A percentile compares a stretch with the other conserved stretches of the same genome.
Conservation (phyloP, 2,113 vertebrate species). For the Gorsachius goisagi region DNA sequence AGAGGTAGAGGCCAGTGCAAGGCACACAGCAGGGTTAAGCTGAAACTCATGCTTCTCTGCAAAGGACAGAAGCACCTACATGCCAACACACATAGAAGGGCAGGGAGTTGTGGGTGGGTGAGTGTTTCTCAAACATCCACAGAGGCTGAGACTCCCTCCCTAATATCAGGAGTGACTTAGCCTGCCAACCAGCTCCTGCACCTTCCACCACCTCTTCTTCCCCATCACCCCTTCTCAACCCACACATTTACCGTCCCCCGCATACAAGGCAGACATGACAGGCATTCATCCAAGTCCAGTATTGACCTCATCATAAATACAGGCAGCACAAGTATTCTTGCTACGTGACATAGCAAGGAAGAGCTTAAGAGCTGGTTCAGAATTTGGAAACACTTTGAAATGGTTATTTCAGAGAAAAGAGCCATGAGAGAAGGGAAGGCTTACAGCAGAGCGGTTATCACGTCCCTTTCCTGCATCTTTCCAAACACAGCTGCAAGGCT, state of each 20-base stretch:
- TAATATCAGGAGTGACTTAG: neutral
- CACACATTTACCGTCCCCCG: rapidly evolving
- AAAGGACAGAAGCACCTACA: neutral
- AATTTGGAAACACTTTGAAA: neutral
- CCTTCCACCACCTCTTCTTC: neutral
- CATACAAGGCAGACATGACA: rapidly evolving
- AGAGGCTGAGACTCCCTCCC: neutral
- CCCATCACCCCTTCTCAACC: neutral
- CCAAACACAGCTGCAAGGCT: neutral
- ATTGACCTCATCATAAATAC: neutral
- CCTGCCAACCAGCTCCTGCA: neutral
- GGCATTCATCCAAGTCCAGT: neutral
- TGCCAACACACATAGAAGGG: neutral
- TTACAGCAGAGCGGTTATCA: neutral
- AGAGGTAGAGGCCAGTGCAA: neutral
- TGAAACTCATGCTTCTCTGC: neutral
- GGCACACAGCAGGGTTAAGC: neutral
- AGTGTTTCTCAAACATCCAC: neutral
- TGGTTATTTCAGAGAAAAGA: neutral
- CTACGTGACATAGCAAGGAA: neutral
- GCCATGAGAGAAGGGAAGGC: rapidly evolving
- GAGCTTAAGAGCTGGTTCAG: neutral
- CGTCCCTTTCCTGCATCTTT: neutral
- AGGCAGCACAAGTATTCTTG: neutral
- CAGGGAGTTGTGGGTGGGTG: rapidly evolving